Evolutionary conservation across 2,113 vertebrate species (phyloP).

Genomic region (Rattus rattus): DNA sequence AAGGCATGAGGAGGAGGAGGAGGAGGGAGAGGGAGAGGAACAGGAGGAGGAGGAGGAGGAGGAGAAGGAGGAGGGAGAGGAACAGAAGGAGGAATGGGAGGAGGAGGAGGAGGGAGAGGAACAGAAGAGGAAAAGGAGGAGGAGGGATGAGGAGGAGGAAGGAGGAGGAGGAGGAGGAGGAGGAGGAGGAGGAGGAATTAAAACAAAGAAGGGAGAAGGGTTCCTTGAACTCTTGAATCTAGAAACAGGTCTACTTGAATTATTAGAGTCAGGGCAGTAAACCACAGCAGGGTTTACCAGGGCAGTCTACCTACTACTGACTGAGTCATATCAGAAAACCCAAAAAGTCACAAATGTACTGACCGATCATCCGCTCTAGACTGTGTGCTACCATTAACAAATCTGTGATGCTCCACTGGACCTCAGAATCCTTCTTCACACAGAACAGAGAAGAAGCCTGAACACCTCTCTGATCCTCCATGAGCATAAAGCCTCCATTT

Average conservation of each 20-base stretch:
- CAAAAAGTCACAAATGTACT: background rate
- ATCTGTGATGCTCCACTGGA: background rate
- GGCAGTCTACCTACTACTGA: constrained; percentile 6
- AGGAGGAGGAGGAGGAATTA: background rate
- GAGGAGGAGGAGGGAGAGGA: too few relatives aligned
- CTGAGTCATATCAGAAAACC: constrained; percentile 34
- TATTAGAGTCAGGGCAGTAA: constrained; percentile 2
- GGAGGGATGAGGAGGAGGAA: background rate
- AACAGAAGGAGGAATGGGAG: background rate
- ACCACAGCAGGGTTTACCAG: constrained; percentile 9
- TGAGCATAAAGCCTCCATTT: background rate
- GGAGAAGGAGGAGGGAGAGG: background rate
- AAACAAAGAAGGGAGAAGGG: background rate
- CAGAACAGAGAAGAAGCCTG: background rate
- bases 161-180: background rate
- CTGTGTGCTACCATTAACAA: background rate
- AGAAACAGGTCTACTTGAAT: background rate
- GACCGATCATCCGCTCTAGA: background rate
- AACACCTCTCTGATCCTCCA: background rate
- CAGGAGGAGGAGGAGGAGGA: background rate
- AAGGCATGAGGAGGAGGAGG: background rate
- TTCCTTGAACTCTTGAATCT: constrained; percentile 5
- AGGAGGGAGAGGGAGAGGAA: background rate
- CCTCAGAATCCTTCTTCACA: constrained; percentile 24
- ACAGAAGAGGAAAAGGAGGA: background rate